Base-by-base conservation (phyloP, 2,113 vertebrate species). In the Otocyon megalotis region DNA sequence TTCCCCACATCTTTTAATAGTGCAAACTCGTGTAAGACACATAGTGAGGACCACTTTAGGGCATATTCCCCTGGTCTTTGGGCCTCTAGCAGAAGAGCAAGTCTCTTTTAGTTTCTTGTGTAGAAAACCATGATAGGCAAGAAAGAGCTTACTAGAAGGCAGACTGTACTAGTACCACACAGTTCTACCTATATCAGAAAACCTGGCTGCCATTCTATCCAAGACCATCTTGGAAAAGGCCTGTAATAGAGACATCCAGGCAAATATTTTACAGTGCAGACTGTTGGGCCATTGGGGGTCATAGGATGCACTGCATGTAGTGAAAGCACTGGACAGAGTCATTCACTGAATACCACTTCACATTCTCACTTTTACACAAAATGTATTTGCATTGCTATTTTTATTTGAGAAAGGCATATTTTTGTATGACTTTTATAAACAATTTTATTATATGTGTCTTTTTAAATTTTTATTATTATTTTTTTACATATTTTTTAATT, bases 271-370 rank as follows among this genome's bases (percentile, higher is more conserved):
- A 43, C n/a, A 24, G 8, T 53, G 35, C 43, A 28, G 11, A 28
- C 26, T 24, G 3, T 69, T 15, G 69, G 35, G 13, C 60, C 12
- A 0, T 1, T 2, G 9, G 19, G 30, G 19, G 19, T 24, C 19
- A 10, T 3, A 2, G 28, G 54, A 8, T 16, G 5, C 17, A 2
- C 67, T 11, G n/a, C 30, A 17, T 2, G 0, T 8, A 35, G 20
- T 37, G 35, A 35, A 35, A 16, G 12, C 10, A 12, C 22, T 17
- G 26, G 37, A 19, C 35, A 8, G 37, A 4, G 2, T 12, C 0
- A 4, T 16, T 24, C 14, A 11, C 9, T 8, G 5, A 12, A 6
- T 16, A 1, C 1, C 28, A 3, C 20, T 32, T 35, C 1, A 6
- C 26, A 4, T 17, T 30, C 0, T 22, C 12, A 6, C 50, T 43